Conservation (phyloP, 2,113 vertebrate species). For the Indicator indicator region DNA sequence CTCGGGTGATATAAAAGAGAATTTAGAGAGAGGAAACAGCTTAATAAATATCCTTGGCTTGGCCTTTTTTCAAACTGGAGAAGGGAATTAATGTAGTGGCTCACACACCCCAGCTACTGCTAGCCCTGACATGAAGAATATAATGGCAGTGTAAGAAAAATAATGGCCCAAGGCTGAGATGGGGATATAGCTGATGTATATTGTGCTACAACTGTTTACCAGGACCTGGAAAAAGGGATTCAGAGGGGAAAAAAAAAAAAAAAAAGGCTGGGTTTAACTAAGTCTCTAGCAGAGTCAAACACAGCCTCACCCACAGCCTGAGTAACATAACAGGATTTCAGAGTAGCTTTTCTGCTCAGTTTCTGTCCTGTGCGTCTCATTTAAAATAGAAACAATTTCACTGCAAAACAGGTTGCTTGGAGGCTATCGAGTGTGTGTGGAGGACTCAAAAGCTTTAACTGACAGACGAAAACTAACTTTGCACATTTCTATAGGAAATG, state of each 20-base stretch:
- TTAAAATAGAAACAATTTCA: not conserved
- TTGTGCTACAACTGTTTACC: not conserved
- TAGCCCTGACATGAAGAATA: not conserved
- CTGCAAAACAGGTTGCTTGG: not conserved
- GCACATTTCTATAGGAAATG: not conserved
- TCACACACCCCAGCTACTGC: not conserved
- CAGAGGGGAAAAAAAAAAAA: not conserved
- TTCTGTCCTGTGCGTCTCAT: not conserved
- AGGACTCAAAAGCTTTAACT: not conserved
- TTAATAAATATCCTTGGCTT: not conserved
- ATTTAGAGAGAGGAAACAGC: not conserved
- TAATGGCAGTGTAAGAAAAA: not conserved
- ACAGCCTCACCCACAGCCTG: not conserved
- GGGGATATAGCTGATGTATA: not conserved
- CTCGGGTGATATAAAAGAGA: not conserved
- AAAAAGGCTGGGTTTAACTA: not conserved
- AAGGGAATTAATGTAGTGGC: not conserved
- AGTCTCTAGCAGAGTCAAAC: not conserved
- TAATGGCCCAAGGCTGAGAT: not conserved
- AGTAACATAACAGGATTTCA: not conserved
- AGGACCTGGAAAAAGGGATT: not conserved
- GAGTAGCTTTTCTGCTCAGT: not conserved
- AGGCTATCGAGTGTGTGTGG: not conserved
- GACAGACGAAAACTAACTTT: not conserved
- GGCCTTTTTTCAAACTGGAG: not conserved